Conservation (phyloP, 2,113 vertebrate species). For the Coreoperca whiteheadi region DNA sequence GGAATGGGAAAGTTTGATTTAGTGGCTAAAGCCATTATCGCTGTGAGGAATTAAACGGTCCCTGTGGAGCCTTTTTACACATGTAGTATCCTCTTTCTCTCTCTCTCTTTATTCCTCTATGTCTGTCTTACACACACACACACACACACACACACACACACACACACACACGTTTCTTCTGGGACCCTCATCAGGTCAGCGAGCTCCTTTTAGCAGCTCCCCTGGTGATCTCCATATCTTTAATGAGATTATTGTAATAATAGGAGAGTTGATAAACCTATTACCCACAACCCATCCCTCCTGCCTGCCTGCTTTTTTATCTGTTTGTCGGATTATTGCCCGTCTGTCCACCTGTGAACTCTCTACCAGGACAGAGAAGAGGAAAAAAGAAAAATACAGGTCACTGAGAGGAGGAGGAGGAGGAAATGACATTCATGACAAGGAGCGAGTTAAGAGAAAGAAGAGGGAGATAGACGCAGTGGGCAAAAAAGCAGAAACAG, state of each 20-base stretch:
- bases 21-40: constrained; percentile 52
- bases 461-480: not conserved
- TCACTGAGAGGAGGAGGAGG: constrained; percentile 21
- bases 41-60: constrained; percentile 44
- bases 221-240: constrained; percentile 44
- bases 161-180: constrained; percentile 33
- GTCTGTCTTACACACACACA: not conserved
- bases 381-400: not conserved
- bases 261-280: constrained; percentile 23
- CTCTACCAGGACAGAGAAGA: not conserved
- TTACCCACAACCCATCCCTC: constrained; percentile 17
- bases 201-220: constrained; percentile 51
- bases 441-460: not conserved
- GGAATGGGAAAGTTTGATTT: constrained; percentile 64
- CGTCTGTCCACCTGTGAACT: not conserved
- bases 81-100: constrained; percentile 19
- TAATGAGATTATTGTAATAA: constrained; percentile 52
- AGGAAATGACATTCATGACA: constrained; percentile 9
- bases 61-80: constrained; percentile 58
- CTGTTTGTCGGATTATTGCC: constrained; percentile 7
- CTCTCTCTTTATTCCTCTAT: not conserved
- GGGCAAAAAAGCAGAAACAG: not conserved
- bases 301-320: not conserved
- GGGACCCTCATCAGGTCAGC: constrained; percentile 43
- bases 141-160: constrained; percentile 16